A percentile compares a stretch with the other conserved stretches of the same genome.
Evolutionary conservation across 2,113 vertebrate genomes (phyloP).

Genomic region (Drymodes brunneopygia): DNA sequence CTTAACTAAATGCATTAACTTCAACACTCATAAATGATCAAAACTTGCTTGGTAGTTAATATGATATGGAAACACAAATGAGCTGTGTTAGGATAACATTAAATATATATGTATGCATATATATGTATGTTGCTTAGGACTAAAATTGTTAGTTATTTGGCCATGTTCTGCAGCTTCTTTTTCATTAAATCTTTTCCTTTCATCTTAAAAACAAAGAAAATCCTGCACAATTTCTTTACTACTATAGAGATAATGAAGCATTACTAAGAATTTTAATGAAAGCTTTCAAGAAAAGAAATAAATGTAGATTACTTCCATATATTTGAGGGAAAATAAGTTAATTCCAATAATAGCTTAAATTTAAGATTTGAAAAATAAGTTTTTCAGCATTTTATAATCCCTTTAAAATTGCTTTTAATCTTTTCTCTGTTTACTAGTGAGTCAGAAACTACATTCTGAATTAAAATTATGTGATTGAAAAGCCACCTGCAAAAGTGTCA

Average conservation of each 20-base stretch:
- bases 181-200: neutral
- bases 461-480: neutral
- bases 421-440: conserved; percentile 24
- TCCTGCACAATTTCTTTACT: neutral
- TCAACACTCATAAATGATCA: neutral
- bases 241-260: neutral
- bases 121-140: neutral
- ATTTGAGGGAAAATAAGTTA: conserved; percentile 5
- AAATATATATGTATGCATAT: neutral
- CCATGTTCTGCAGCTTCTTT: neutral
- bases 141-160: neutral
- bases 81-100: neutral
- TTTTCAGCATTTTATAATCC: neutral
- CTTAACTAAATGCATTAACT: neutral
- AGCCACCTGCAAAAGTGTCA: neutral
- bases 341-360: neutral
- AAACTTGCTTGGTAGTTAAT: neutral
- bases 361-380: neutral
- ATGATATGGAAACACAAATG: neutral
- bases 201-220: neutral
- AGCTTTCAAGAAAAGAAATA: neutral
- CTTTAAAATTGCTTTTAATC: conserved; percentile 27
- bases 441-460: neutral
- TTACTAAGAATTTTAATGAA: conserved; percentile 4
- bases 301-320: neutral